Conservation (phyloP, 2,113 vertebrate species). For the Carassius auratus region DNA sequence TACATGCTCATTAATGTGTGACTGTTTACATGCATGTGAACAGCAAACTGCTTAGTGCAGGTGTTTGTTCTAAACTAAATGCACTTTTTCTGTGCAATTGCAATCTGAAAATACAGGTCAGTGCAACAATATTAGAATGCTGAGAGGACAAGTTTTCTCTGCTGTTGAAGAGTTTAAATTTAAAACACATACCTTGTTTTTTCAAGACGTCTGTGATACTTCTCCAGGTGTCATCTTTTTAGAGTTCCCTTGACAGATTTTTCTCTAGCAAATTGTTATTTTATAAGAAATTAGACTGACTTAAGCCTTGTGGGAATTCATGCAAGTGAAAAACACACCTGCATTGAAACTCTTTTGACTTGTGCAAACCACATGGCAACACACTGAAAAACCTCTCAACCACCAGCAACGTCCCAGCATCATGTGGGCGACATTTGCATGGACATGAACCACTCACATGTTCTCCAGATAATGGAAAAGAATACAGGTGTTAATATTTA, state of each 20-base stretch:
- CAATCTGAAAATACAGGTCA: neutral
- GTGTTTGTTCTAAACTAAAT: neutral
- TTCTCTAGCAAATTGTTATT: neutral
- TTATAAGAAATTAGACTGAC: neutral
- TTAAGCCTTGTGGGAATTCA: neutral
- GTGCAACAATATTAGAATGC: neutral
- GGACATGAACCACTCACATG: neutral
- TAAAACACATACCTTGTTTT: neutral
- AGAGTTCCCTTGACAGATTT: neutral
- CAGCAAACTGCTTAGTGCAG: neutral
- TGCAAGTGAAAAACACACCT: neutral
- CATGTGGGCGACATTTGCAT: neutral
- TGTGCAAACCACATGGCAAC: neutral
- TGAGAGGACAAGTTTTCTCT: neutral
- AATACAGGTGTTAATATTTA: neutral
- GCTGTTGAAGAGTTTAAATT: neutral
- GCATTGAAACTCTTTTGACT: neutral
- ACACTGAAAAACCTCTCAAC: neutral
- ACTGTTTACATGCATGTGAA: neutral
- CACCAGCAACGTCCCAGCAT: neutral
- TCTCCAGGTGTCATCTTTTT: neutral
- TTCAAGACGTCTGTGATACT: neutral
- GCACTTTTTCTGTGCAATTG: neutral
- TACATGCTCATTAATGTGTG: neutral
- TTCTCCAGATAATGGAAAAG: neutral